These are phyloP conservation scores for Nipponia nippon DNA, from an alignment of 2,113 vertebrate species.

Conservation along the genomic window DNA sequence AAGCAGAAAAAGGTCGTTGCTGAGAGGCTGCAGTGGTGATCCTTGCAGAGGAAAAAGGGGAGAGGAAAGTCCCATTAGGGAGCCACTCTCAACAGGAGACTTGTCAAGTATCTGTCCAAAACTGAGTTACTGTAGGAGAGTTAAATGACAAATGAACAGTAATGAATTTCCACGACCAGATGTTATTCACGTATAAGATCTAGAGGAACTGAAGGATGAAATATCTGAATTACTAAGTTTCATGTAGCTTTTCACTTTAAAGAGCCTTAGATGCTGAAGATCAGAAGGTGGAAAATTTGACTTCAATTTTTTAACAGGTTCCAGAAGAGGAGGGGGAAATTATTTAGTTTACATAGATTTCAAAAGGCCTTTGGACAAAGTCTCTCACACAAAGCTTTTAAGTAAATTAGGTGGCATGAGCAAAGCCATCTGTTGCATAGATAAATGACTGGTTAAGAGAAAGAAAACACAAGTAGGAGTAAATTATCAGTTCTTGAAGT, in stretches of 20 bases:
- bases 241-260: neutral
- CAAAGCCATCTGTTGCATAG: neutral
- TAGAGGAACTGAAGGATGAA: neutral
- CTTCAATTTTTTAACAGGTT: neutral
- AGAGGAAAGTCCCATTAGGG: neutral
- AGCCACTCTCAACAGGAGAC: neutral
- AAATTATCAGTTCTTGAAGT: neutral
- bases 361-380: neutral
- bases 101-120: neutral
- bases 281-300: neutral
- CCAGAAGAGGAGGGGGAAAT: neutral
- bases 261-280: neutral
- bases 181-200: neutral
- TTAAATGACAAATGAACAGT: neutral
- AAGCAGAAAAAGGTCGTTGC: neutral
- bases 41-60: neutral
- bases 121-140: neutral
- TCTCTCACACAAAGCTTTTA: conserved; percentile 13
- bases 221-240: neutral
- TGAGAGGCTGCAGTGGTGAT: neutral
- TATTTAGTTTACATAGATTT: neutral
- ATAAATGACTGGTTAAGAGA: neutral
- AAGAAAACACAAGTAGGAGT: neutral
- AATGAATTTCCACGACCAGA: neutral
- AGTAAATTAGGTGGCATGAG: neutral